phyloP scores from a whole-genome alignment of 1,140 invertebrate species.

The Drosophila orosa region DNA sequence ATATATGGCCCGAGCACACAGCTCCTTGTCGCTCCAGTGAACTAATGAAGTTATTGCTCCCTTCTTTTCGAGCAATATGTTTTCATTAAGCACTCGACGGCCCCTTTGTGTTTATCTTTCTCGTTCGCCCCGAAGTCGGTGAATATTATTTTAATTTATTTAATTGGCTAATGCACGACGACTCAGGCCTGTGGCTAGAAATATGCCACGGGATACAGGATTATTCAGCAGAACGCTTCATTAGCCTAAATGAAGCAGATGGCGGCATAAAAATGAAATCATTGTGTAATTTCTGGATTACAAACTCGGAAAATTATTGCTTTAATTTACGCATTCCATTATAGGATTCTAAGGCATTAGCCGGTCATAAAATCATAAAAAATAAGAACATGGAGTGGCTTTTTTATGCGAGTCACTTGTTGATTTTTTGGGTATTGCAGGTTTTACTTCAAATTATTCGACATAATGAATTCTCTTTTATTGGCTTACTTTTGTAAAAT shows the following conservation, averaged over 20 bases:
- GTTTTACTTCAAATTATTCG: background rate
- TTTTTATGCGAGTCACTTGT: constrained; percentile 1
- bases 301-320: constrained; percentile 27
- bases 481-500: background rate
- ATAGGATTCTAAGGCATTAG: constrained; percentile 9
- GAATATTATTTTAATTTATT: constrained; percentile 77
- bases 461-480: background rate
- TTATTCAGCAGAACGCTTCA: constrained; percentile 48
- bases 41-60: constrained; percentile 73
- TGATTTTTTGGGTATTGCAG: background rate
- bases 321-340: constrained; percentile 32
- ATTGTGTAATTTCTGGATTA: constrained; percentile 27
- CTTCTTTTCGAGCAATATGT: constrained; percentile 59
- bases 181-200: constrained; percentile 37
- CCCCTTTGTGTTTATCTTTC: constrained; percentile 31
- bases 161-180: constrained; percentile 61
- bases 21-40: constrained; percentile 61
- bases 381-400: background rate
- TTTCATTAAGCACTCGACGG: constrained; percentile 62
- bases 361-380: constrained; percentile 24
- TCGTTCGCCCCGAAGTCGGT: constrained; percentile 38
- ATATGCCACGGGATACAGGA: constrained; percentile 35
- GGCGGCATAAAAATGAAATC: constrained; percentile 41
- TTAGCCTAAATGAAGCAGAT: constrained; percentile 55
- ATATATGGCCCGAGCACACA: constrained; percentile 29